A percentile compares a stretch with the other conserved stretches of the same genome.
These are phyloP conservation scores for Paramuricea clavata DNA, from an alignment of 92 coral and sea anemone genomes.

Conservation along the genomic window DNA sequence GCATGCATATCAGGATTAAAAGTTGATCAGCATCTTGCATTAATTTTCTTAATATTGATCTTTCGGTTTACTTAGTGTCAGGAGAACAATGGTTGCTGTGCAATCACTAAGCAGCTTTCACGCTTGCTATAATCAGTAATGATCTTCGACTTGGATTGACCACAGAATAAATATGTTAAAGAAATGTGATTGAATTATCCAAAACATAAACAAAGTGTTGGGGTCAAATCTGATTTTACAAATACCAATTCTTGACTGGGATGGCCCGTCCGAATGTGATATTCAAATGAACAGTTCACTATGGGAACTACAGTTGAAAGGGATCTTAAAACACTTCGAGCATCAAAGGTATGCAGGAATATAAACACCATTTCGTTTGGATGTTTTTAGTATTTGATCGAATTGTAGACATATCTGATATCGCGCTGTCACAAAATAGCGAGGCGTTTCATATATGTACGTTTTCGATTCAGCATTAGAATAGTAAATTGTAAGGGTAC, in stretches of 20 bases:
- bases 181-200: conserved; percentile 3
- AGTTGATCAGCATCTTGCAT: conserved; percentile 4
- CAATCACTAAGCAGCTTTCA: conserved; percentile 40
- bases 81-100: conserved; percentile 45
- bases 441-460: no score
- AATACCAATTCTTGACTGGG: background rate
- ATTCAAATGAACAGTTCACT: background rate
- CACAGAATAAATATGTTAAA: background rate
- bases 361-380: no score
- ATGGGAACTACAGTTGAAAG: conserved; percentile 77
- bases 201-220: conserved; percentile 19
- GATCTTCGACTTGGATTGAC: conserved; percentile 19
- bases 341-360: conserved; percentile 85
- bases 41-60: background rate
- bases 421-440: no score
- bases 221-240: background rate
- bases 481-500: no score
- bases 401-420: no score
- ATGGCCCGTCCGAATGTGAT: background rate
- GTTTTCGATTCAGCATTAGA: no score
- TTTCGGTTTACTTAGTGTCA: conserved; percentile 18
- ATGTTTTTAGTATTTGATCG: no score
- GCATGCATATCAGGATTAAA: no score
- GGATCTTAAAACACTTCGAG: conserved; percentile 84
- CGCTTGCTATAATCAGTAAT: conserved; percentile 29